Percentiles rank a stretch among this genome's conserved stretches.
These are phyloP conservation scores for Gerris buenoi DNA, from an alignment of 1,140 invertebrate genomes.

Conservation along the genomic window DNA sequence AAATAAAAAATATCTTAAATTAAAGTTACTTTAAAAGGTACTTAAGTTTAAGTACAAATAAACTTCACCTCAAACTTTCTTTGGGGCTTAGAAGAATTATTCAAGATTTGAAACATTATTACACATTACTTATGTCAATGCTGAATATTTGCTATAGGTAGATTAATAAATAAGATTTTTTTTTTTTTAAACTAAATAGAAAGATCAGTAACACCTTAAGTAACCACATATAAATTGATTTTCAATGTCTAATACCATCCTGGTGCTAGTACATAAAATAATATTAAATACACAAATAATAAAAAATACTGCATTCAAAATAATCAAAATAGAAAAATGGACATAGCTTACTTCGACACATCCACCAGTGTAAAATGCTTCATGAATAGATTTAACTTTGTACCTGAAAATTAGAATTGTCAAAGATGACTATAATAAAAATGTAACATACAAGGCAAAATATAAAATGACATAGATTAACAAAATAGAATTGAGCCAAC, in stretches of 20 bases:
- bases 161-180: not conserved
- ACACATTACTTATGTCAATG: no score
- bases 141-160: no score
- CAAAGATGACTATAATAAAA: no score
- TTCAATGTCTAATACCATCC: not conserved
- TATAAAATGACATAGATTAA: no score
- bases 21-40: no score
- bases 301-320: no score
- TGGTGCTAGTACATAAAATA: not conserved
- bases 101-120: not conserved
- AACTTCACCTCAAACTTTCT: no score
- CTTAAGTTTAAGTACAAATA: no score
- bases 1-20: slow-evolving; percentile 17
- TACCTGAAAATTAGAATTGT: slow-evolving; percentile 63
- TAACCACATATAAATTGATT: not conserved
- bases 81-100: not conserved
- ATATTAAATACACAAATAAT: not conserved
- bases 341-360: slow-evolving; percentile 46
- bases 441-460: no score
- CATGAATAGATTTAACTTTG: slow-evolving; percentile 54
- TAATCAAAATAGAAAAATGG: no score
- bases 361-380: slow-evolving; percentile 73
- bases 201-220: not conserved
- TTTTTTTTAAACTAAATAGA: not conserved
- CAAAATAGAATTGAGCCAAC: no score